Evolutionary conservation across 1,140 invertebrate genomes (phyloP), one percentile per base, ranked within the genome.

Genomic region (Eupeodes corollae): DNA sequence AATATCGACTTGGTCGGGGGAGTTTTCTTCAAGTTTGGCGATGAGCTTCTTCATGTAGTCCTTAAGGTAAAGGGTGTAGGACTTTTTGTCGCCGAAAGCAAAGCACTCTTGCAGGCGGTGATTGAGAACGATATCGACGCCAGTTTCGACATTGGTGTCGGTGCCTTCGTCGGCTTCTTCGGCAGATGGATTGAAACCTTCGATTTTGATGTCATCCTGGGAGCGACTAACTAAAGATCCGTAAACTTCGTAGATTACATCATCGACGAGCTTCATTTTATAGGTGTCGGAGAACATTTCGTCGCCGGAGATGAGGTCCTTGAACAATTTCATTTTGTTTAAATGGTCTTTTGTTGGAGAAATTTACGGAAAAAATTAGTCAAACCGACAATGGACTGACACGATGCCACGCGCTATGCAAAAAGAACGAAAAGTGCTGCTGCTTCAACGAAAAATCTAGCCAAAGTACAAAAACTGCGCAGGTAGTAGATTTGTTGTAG

Each of bases 221-320:
- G 78, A 79, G 55, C 91, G 79, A 35, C 74, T 75, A 30, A 92
- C 75, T 37, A 88, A 70, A 80, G 80, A 91, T 57, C 91, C 92
- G 66, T 88, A 86, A 30, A 98, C 92, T 81, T 97, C 93, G 60
- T 94, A 98, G 34, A 97, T 65, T 21, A 93, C 89, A 68, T 93
- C 87, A 67, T 96, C 91, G 12, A 97, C 76, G 42, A 96, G 70
- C 68, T 95, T 92, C 49, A 94, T 82, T 74, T 88, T 95, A 69
- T 91, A 95, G n/a, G 88, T 87, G 72, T 98, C 94, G 33, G 92
- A 92, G 75, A 95, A 95, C 84, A 98, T 91, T 74, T 98, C 94
- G 71, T 98, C 93, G 58, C 90, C 91, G 89, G 74, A 67, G 70
- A 95, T 84, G 74, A 90, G 79, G 78, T 95, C 91, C 75, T 94